Percentiles rank a stretch among this genome's conserved stretches.
Conservation (phyloP, 2,113 vertebrate genomes). For the Neotoma lepida region DNA sequence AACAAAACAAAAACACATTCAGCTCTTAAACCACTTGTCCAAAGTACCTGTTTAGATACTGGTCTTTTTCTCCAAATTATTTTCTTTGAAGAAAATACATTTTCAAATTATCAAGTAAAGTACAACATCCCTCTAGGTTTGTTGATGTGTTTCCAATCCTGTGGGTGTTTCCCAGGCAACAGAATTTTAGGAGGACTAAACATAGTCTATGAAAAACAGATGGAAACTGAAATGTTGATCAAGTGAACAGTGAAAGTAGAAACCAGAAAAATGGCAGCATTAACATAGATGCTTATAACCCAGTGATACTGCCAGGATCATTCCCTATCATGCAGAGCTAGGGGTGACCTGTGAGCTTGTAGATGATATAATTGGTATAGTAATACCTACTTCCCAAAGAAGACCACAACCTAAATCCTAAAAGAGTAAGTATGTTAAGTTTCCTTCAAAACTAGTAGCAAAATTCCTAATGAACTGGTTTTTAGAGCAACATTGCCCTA, state of each 20-base stretch:
- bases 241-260: slow-evolving; percentile 70
- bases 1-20: neutral
- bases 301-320: neutral
- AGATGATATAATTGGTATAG: neutral
- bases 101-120: slow-evolving; percentile 57
- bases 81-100: slow-evolving; percentile 52
- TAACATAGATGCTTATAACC: neutral
- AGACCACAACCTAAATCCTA: neutral
- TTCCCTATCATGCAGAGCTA: neutral
- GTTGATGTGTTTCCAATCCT: slow-evolving; percentile 58
- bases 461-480: neutral
- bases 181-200: slow-evolving; percentile 74
- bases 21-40: neutral
- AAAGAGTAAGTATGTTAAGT: neutral
- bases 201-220: slow-evolving; percentile 64
- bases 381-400: neutral
- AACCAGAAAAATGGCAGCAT: slow-evolving; percentile 52
- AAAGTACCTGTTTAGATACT: neutral
- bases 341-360: neutral
- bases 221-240: slow-evolving; percentile 76
- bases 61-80: neutral
- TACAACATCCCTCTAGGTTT: slow-evolving; percentile 54
- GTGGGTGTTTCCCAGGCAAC: slow-evolving; percentile 77
- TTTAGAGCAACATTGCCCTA: neutral
- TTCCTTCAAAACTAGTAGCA: neutral